phyloP scores from a whole-genome alignment of 1,140 invertebrate species.

The Drosophila navojoa region DNA sequence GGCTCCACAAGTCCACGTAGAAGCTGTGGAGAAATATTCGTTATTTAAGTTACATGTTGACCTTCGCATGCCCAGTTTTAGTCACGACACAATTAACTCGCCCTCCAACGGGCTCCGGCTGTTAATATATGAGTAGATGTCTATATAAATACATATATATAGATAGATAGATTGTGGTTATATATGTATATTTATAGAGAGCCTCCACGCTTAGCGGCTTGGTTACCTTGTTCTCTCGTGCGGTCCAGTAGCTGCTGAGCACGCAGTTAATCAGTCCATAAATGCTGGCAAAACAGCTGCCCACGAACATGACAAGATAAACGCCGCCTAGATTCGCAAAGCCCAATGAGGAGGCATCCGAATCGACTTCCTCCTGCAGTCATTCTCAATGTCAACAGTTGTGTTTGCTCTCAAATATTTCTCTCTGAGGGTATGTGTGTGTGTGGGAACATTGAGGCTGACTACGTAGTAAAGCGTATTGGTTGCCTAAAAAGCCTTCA shows the following conservation, averaged over 20 bases:
- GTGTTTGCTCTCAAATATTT: slow-evolving; percentile 16
- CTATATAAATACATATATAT: neutral
- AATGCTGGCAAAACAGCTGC: slow-evolving; percentile 84
- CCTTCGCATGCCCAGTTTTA: slow-evolving; percentile 58
- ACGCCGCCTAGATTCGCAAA: slow-evolving; percentile 97
- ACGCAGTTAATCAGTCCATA: slow-evolving; percentile 78
- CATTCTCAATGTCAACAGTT: slow-evolving; percentile 28
- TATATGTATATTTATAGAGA: slow-evolving; percentile 42
- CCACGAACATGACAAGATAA: slow-evolving; percentile 93
- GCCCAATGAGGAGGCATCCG: slow-evolving; percentile 87
- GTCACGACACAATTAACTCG: slow-evolving; percentile 38
- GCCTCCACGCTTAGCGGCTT: neutral
- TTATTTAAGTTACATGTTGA: slow-evolving; percentile 56
- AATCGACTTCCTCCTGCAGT: slow-evolving; percentile 62
- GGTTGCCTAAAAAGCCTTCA: slow-evolving; percentile 9
- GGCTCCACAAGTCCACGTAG: slow-evolving; percentile 36
- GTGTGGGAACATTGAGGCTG: slow-evolving; percentile 33
- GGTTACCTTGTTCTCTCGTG: slow-evolving; percentile 80
- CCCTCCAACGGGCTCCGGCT: slow-evolving; percentile 3
- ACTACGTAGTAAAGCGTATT: slow-evolving; percentile 46
- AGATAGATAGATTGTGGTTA: slow-evolving; percentile 37
- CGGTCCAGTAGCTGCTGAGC: slow-evolving; percentile 60
- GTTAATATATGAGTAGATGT: slow-evolving; percentile 24
- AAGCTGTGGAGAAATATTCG: slow-evolving; percentile 30
- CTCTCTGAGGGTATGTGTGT: no score